A percentile compares a stretch with the other conserved stretches of the same genome.
Evolutionary conservation across 2,113 vertebrate genomes (phyloP).

Genomic region (Megaceryle torquata): DNA sequence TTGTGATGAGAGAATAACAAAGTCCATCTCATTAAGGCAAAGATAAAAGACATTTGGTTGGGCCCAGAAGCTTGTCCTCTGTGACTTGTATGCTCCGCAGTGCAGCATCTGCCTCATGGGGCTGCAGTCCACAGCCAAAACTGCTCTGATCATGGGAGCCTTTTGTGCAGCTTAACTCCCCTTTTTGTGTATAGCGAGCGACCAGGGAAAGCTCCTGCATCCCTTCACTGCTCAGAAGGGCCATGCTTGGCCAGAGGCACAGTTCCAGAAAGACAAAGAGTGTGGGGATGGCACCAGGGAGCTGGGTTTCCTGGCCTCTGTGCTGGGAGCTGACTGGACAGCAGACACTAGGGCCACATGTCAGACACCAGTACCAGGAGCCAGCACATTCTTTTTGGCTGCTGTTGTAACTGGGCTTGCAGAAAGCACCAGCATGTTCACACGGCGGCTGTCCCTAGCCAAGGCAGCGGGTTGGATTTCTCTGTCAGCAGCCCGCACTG

Average conservation of each 20-base stretch:
- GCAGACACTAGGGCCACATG: not conserved
- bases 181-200: fast-evolving
- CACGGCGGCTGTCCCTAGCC: fast-evolving
- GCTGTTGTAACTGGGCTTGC: not conserved
- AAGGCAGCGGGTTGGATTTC: fast-evolving
- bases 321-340: not conserved
- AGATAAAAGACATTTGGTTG: not conserved
- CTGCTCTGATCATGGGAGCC: not conserved
- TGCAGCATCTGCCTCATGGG: not conserved
- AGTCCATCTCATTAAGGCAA: not conserved
- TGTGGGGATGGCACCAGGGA: not conserved
- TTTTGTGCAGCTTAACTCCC: fast-evolving
- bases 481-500: fast-evolving
- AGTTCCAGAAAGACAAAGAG: not conserved
- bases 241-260: not conserved
- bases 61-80: not conserved
- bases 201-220: not conserved
- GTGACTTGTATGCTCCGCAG: not conserved
- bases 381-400: not conserved
- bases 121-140: not conserved
- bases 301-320: not conserved
- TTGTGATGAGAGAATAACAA: not conserved
- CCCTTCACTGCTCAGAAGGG: not conserved
- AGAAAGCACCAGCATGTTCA: not conserved
- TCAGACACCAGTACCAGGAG: not conserved